Evolutionary conservation across 2,797 vertebrate species (phyloP), one percentile per base, ranked within the genome.

Genomic region (Hoplostethus atlanticus): DNA sequence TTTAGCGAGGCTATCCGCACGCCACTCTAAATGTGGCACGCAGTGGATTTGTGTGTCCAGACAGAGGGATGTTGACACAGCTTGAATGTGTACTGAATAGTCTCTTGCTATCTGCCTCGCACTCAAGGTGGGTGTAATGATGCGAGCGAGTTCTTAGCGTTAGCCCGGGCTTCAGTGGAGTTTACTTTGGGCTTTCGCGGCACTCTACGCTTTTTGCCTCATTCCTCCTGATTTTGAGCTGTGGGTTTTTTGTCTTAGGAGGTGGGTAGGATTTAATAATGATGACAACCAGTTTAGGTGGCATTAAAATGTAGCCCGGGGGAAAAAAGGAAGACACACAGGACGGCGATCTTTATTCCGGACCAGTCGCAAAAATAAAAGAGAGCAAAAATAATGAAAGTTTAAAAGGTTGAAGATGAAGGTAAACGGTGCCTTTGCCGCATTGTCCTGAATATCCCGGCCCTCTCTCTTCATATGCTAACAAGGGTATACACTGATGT

Each of bases 401-500:
- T 79, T 77, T 74, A 51, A 73, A 21, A 56, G 52, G 61, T 66
- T 77, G 6, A 68, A 53, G 15, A 71, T 62, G 21, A 76, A 63
- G 44, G 59, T 56, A 16, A 42, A 42, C 56, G 38, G 51, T 15
- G 42, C 15, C 48, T 57, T 74, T 74, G 25, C 30, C 21, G 58
- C 38, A 55, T 21, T 71, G 76, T 77, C 76, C 77, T 28, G 72
- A 28, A 83, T 42, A 42, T 12, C 40, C 10, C 8, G 40, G 84
- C 81, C 55, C 68, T 40, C 48, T 56, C 58, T 77, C 60, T 83
- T 88, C 79, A 55, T 85, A 81, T 83, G 77, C 84, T 67, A 84
- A 85, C 73, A 83, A 73, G 81, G 71, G 68, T 77, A 66, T 30
- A 62, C 77, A 82, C 80, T 66, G 31, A 0, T 50, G 34, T 36